Evolutionary conservation across 2,113 vertebrate genomes (phyloP), one percentile per base, ranked within the genome.

Genomic region (Myocastor coypus): DNA sequence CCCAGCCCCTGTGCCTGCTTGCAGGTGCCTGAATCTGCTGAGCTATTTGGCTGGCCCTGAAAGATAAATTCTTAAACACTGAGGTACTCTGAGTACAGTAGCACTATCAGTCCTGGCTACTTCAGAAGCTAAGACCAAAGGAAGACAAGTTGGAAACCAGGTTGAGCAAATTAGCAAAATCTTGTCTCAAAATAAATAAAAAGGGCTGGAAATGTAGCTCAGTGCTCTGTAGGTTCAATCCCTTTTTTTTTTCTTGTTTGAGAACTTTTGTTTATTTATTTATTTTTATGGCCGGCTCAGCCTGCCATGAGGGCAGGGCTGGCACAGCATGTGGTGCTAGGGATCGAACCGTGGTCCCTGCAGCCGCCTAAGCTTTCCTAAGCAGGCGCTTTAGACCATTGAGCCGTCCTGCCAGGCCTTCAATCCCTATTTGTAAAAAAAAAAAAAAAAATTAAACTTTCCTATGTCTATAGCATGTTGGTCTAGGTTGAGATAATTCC

Each of bases 1-100:
- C 46, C 46, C 46, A 46, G 46, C 46, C 46, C 46, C 46, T 5
- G 8, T n/a, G n/a, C n/a, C n/a, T n/a, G n/a, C n/a, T n/a, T n/a
- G 46, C 46, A 46, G 46, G 46, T 8, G 46, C 46, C 46, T 46
- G 4, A 46, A 46, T 46, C 46, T 46, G 46, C 46, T 46, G 46
- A 46, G 46, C 46, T 46, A 46, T 46, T 46, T 46, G 46, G 46
- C 46, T 46, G 46, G 46, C 46, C 46, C 46, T 42, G 28, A 83
- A 91, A 92, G 92, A 73, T 66, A 57, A 88, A 40, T 10, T 83
- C 28, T 87, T 66, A 63, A 69, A 93, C 89, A 61, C 42, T 28
- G 30, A 73, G 77, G 34, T 59, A 34, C 16, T 55, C 30, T 80
- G 77, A 80, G 77, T 30, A 32, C 32, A 34, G 50, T 34, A 19